Base-by-base conservation (phyloP, 2,113 vertebrate species). In the Pipra filicauda region DNA sequence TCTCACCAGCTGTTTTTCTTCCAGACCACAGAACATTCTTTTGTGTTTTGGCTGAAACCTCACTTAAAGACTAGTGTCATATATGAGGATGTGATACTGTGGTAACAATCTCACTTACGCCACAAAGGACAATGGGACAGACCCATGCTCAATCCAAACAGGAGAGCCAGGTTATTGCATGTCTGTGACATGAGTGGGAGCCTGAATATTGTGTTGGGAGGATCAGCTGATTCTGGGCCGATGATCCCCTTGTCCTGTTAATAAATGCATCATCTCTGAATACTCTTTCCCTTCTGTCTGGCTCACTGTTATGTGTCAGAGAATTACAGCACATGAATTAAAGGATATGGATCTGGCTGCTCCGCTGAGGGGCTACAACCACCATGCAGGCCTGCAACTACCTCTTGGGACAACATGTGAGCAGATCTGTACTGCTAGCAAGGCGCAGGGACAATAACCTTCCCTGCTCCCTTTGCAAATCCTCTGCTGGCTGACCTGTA, bases 351-450 rank as follows among this genome's bases (percentile, higher is more conserved):
- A 17, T 0, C 26, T 30, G 5, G 24, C 11, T 69, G 55, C 41
- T 70, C 37, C 0, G 2, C 33, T 21, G 44, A 80, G 39, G 26
- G 49, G 33, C 48, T 62, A 43, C 55, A 66, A n/a, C 8, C 31
- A 39, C n/a, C 16, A 21, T 0, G 0, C 9, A 74, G 46, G 31
- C 15, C 7, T 14, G 16, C 22, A 66, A 9, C 9, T 2, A 35
- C 31, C 1, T 4, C 65, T 4, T 0, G 31, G 76, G 11, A 57
- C 41, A 30, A 31, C 31, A 11, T 1, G 8, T 5, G 24, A 66
- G 51, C 2, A 71, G 59, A n/a, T 89, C 55, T n/a, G 44, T 8
- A 30, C 2, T 6, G 7, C 31, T 3, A 33, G 51, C 55, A 77
- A 46, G 2, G 1, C 1, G 1, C 51, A 66, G 46, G 41, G 48